Evolutionary conservation across 92 coral and sea anemone genomes (phyloP).

Genomic region (Micromussa lordhowensis): DNA sequence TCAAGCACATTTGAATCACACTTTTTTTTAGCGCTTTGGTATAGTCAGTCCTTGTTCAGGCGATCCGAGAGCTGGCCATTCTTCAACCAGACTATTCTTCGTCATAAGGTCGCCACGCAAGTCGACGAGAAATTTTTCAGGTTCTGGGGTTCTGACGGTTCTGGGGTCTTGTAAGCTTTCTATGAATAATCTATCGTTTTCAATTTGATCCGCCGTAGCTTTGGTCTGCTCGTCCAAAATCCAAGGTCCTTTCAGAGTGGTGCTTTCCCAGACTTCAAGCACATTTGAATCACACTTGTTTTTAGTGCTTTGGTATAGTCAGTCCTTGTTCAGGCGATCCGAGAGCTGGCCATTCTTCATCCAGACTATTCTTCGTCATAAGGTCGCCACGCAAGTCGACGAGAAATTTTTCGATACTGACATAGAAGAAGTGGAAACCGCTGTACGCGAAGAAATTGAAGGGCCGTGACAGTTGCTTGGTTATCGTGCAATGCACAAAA

Average conservation of each 20-base stretch:
- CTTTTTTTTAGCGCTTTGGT: background rate
- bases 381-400: background rate
- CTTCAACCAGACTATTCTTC: constrained; percentile 26
- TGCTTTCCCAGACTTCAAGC: background rate
- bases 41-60: background rate
- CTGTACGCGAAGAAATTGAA: too few species aligned
- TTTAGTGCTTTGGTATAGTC: background rate
- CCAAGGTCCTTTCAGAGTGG: constrained; percentile 1
- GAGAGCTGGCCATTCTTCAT: constrained; percentile 56
- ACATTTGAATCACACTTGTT: background rate
- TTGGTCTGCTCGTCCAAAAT: background rate
- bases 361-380: constrained; percentile 8
- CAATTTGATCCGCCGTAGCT: background rate
- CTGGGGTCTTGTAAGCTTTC: too few species aligned
- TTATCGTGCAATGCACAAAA: too few species aligned
- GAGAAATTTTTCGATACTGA: constrained; percentile 2
- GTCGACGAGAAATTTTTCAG: constrained; percentile 5
- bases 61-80: constrained; percentile 44
- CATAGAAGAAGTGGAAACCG: too few species aligned
- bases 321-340: constrained; percentile 5
- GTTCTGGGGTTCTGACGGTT: too few species aligned
- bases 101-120: background rate
- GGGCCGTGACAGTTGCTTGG: too few species aligned
- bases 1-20: background rate
- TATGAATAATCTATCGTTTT: constrained; percentile 1